Evolutionary conservation across 2,113 vertebrate species (phyloP).

Genomic region (Paramormyrops kingsleyae): DNA sequence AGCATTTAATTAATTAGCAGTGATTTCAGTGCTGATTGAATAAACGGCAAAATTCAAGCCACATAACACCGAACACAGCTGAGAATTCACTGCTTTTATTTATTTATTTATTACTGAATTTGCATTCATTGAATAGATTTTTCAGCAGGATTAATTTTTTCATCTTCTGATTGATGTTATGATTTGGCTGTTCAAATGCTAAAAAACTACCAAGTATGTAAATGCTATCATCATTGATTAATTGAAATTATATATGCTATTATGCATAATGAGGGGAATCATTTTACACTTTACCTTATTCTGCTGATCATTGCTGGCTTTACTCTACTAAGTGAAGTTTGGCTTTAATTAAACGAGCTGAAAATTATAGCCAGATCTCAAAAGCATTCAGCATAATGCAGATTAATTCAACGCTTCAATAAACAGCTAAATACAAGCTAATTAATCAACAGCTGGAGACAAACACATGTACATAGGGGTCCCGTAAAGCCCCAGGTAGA

Average conservation of each 20-base stretch:
- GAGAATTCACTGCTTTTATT: background rate
- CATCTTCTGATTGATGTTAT: background rate
- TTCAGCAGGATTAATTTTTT: background rate
- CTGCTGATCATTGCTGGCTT: background rate
- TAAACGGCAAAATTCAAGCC: background rate
- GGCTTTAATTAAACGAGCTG: background rate
- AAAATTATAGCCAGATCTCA: constrained; percentile 4
- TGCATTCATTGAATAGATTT: background rate
- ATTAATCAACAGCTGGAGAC: background rate
- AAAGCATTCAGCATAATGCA: background rate
- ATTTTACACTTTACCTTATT: constrained; percentile 5
- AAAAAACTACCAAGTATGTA: background rate
- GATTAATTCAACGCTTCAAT: background rate
- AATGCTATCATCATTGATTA: background rate
- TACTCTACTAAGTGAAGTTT: background rate
- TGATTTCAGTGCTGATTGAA: background rate
- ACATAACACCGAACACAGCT: background rate
- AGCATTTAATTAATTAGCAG: constrained; percentile 2
- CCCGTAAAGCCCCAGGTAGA: background rate
- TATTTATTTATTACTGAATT: background rate
- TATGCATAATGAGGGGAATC: background rate
- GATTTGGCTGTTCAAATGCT: background rate
- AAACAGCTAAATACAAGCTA: background rate
- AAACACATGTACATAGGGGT: background rate
- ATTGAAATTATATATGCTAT: constrained; percentile 5